A percentile compares a stretch with the other conserved stretches of the same genome.
Conservation (phyloP, 2,888 invertebrate species). For the Stenolophus ochropezus region DNA sequence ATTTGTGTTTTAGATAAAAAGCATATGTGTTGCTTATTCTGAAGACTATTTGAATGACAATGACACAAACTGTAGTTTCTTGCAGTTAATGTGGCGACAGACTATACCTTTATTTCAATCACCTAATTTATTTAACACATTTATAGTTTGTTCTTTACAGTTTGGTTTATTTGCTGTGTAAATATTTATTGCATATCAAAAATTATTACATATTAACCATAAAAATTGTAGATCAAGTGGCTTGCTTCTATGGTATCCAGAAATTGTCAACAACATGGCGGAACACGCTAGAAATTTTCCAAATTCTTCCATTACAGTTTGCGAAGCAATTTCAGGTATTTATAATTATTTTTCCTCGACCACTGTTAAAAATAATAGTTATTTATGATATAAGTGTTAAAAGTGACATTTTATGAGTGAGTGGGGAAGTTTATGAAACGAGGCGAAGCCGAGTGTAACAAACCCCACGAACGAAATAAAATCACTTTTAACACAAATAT, state of each 20-base stretch:
- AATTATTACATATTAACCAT: not conserved
- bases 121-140: conserved; percentile 63
- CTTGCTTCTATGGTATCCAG: conserved; percentile 67
- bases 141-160: conserved; percentile 65
- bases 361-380: no score
- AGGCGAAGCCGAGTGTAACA: no score
- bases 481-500: no score
- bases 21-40: conserved; percentile 10
- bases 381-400: no score
- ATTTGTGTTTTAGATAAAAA: conserved; percentile 19
- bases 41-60: conserved; percentile 37
- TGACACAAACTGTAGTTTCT: conserved; percentile 28
- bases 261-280: conserved; percentile 65
- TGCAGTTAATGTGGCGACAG: conserved; percentile 62
- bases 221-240: conserved; percentile 65
- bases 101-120: conserved; percentile 63
- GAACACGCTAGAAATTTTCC: conserved; percentile 55
- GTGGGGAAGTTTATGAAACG: no score
- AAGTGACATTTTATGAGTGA: no score
- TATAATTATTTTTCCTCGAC: no score
- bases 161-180: conserved; percentile 64
- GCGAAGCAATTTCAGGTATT: conserved; percentile 64
- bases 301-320: conserved; percentile 63
- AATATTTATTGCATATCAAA: not conserved
- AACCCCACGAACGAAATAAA: no score